Evolutionary conservation across 2,113 vertebrate species (phyloP).

Genomic region (Oryzias javanicus): DNA sequence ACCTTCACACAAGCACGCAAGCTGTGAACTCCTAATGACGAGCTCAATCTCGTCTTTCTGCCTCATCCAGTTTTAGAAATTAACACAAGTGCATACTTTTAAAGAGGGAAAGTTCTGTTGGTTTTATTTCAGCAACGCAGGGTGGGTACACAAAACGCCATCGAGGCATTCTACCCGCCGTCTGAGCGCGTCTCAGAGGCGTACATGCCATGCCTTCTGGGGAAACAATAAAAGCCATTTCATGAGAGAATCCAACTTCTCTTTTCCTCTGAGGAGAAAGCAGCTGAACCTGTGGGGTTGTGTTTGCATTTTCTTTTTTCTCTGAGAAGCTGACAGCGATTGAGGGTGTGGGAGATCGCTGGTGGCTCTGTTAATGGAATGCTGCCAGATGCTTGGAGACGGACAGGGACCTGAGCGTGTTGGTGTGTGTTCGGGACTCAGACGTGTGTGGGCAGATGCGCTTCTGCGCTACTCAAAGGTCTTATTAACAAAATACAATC

Average conservation of each 20-base stretch:
- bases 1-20: slow-evolving; percentile 66
- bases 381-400: slow-evolving; percentile 43
- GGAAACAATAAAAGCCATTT: slow-evolving; percentile 71
- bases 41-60: slow-evolving; percentile 75
- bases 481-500: not conserved
- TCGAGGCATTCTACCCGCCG: slow-evolving; percentile 56
- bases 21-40: slow-evolving; percentile 74
- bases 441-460: slow-evolving; percentile 33
- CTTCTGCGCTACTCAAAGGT: slow-evolving; percentile 18
- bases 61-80: slow-evolving; percentile 80
- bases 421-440: slow-evolving; percentile 27
- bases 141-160: slow-evolving; percentile 66
- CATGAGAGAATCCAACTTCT: slow-evolving; percentile 67
- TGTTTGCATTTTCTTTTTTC: slow-evolving; percentile 12
- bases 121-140: slow-evolving; percentile 65
- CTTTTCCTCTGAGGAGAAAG: slow-evolving; percentile 55
- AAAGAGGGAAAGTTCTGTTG: slow-evolving; percentile 63
- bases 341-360: slow-evolving; percentile 47
- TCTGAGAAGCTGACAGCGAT: slow-evolving; percentile 40
- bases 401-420: slow-evolving; percentile 23
- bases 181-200: slow-evolving; percentile 47
- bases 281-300: slow-evolving; percentile 37
- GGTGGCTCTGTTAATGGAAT: slow-evolving; percentile 54
- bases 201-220: slow-evolving; percentile 68
- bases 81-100: slow-evolving; percentile 61